Conservation (phyloP, 2,113 vertebrate species). For the Pachycephala philippinensis region DNA sequence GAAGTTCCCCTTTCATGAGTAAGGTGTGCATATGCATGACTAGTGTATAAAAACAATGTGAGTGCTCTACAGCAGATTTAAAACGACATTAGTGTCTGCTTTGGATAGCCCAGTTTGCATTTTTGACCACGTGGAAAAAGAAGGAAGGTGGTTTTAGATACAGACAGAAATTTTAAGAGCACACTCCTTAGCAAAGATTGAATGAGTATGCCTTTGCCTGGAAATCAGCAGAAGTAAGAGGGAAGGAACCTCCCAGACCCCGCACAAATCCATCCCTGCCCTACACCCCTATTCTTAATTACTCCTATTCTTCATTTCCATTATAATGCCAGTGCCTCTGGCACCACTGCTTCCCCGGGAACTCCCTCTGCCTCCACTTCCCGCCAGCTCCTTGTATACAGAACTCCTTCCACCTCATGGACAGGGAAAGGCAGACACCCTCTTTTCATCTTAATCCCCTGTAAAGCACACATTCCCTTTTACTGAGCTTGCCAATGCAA, state of each 20-base stretch:
- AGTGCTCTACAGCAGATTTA: neutral
- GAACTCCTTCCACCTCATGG: neutral
- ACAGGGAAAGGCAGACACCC: constrained; percentile 21
- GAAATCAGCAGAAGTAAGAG: neutral
- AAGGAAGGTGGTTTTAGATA: neutral
- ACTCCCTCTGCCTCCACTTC: neutral
- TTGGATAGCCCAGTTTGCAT: neutral
- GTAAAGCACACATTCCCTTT: neutral
- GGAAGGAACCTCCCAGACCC: neutral
- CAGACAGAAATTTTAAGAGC: neutral
- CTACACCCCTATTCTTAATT: neutral
- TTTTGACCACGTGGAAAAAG: neutral
- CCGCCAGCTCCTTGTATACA: neutral
- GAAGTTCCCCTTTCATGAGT: neutral
- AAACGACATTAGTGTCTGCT: neutral
- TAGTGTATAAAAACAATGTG: neutral
- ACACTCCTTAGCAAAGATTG: neutral
- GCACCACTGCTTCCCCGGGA: neutral
- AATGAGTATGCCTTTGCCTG: neutral
- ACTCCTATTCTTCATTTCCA: neutral
- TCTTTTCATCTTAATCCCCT: constrained; percentile 37
- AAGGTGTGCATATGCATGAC: neutral
- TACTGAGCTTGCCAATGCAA: constrained; percentile 15
- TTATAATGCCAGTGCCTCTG: neutral
- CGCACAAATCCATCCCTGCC: neutral